These are phyloP conservation scores for Burhinus bistriatus DNA, from an alignment of 2,113 vertebrate genomes.

Conservation along the genomic window DNA sequence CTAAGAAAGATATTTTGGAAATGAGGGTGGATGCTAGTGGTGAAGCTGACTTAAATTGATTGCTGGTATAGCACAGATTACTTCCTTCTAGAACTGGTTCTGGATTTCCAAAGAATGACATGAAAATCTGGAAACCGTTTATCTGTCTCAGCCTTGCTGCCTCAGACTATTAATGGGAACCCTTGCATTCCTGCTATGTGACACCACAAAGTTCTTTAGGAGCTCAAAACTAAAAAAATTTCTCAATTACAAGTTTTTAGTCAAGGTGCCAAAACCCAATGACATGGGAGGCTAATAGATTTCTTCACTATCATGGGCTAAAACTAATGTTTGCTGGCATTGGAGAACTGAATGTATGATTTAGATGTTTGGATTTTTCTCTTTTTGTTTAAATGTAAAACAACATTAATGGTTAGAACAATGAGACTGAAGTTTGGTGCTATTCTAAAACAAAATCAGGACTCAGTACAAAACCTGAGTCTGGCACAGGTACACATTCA, in stretches of 20 bases:
- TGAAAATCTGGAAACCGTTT: not conserved
- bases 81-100: not conserved
- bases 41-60: not conserved
- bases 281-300: not conserved
- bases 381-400: not conserved
- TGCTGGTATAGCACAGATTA: rapidly evolving
- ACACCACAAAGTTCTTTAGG: not conserved
- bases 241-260: not conserved
- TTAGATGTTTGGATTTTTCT: not conserved
- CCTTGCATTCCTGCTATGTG: not conserved
- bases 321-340: not conserved
- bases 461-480: not conserved
- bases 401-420: not conserved
- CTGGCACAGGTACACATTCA: not conserved
- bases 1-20: not conserved
- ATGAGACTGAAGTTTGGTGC: not conserved
- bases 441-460: not conserved
- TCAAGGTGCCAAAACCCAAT: not conserved
- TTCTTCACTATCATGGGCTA: not conserved
- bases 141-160: not conserved
- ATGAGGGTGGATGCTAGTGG: not conserved
- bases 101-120: not conserved
- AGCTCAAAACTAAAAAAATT: not conserved
- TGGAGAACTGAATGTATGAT: not conserved
- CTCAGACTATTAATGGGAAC: not conserved